Evolutionary conservation across 2,113 vertebrate genomes (phyloP).

Genomic region (Brachirus orientalis): DNA sequence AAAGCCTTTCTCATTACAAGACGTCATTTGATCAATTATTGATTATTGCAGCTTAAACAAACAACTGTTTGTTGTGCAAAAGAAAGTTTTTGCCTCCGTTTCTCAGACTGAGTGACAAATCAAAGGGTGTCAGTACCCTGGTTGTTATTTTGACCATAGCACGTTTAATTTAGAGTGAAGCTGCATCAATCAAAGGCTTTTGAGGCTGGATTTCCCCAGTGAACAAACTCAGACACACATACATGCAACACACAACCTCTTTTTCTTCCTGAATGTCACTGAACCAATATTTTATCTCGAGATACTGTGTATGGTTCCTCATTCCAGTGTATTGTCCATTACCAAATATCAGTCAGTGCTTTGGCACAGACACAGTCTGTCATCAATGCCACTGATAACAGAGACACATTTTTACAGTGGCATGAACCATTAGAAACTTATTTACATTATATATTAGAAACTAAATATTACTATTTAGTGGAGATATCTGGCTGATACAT

Average conservation of each 20-base stretch:
- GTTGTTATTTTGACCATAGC: conserved; percentile 27
- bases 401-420: no score
- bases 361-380: no score
- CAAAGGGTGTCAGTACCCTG: background rate
- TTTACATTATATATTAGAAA: no score
- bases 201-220: conserved; percentile 9
- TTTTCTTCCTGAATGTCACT: conserved; percentile 30
- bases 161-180: conserved; percentile 33
- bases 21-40: background rate
- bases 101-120: background rate
- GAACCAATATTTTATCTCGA: no score
- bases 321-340: no score
- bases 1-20: no score
- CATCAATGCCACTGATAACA: no score
- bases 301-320: no score
- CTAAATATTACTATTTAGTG: no score
- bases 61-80: background rate
- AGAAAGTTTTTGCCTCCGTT: background rate
- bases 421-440: no score
- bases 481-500: no score
- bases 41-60: background rate
- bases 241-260: conserved; percentile 21
- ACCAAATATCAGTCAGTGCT: no score
- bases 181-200: conserved; percentile 26
- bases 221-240: conserved; percentile 6